Base-by-base conservation (phyloP, 2,888 invertebrate genomes). In the Platycheirus albimanus region DNA sequence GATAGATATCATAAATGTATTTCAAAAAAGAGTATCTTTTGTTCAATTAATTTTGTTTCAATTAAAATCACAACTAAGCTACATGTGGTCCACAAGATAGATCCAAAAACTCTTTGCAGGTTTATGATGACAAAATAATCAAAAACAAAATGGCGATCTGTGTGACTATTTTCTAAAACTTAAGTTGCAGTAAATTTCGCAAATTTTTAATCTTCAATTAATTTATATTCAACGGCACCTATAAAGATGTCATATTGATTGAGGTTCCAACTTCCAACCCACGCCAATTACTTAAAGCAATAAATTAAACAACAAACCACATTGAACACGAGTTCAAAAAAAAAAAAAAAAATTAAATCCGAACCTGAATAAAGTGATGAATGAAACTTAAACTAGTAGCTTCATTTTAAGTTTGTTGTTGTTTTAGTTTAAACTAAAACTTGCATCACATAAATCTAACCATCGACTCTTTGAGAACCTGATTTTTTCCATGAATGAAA, bases 401-500 rank as follows among this genome's bases (percentile, higher is more conserved):
- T 19, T 54, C 15, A 51, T 8, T 15, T 72, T 41, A 11, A 36
- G 3, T 20, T 24, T 41, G 28, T 13, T 51, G 8, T 8, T 20
- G 15, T 51, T 33, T 30, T 6, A 1, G 8, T 15, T 11, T 33
- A 13, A n/a, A n/a, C n/a, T n/a, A n/a, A 52, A 30, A 54, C 38
- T 30, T 33, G 70, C 71, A 71, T 71, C 56, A 49, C 11, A 54
- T 49, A 11, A 51, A 63, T 70, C 45, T 19, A 17, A 30, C 43
- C 30, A 64, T 20, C 47, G 15, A 67, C 63, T 19, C 58, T 61
- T 30, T 45, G 38, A 7, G 3, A 58, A 79, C 78, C 47, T 24
- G 78, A 74, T 72, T 78, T 64, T 2, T 67, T 74, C 36, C 38
- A 79, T 79, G 78, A 79, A 79, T 79, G 78, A 72, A 79, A 41